Evolutionary conservation across 2,888 invertebrate genomes (phyloP), one percentile per base, ranked within the genome.

Genomic region (Electrophaes corylata): DNA sequence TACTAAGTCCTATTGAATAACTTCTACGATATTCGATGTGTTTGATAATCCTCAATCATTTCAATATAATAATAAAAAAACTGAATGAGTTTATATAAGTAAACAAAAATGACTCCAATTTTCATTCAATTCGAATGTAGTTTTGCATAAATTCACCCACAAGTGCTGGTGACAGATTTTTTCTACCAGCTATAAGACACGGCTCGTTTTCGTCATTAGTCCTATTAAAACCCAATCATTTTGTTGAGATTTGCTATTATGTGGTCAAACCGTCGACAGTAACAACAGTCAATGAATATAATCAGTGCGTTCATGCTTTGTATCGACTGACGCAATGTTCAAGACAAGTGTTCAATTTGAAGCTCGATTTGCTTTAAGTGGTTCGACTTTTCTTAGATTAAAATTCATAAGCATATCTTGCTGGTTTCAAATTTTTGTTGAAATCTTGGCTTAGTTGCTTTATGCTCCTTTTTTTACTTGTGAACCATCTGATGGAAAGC

Each of bases 291-390:
- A 88, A 86, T 86, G 83, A 88, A 73, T 74, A 74, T 83, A 88
- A 88, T 88, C 86, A 86, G 79, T 78, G 78, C 71, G 74, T 78
- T 81, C 81, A 79, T 79, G 79, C 70, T 81, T 78, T 70, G 81
- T 81, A 78, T 82, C 81, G 76, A 79, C 85, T 91, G 90, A 90
- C 89, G 90, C 86, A 89, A 88, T 78, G 72, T 65, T 71, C 87
- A 79, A 82, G 85, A 85, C 88, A 79, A 83, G 85, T 85, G 88
- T 84, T 83, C 88, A 89, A 90, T 89, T 88, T 88, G 88, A 86
- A 83, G 83, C 86, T 83, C 81, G 77, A 79, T 77, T 82, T 73
- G 72, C 76, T 73, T 84, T 82, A 89, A 90, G 87, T 89, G 90
- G 85, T 84, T 81, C 76, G 84, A 86, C 82, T 88, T 87, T 82